Percentiles rank a stretch among this genome's conserved stretches.
Evolutionary conservation across 2,888 invertebrate species (phyloP).

Genomic region (Trimorus sp.): DNA sequence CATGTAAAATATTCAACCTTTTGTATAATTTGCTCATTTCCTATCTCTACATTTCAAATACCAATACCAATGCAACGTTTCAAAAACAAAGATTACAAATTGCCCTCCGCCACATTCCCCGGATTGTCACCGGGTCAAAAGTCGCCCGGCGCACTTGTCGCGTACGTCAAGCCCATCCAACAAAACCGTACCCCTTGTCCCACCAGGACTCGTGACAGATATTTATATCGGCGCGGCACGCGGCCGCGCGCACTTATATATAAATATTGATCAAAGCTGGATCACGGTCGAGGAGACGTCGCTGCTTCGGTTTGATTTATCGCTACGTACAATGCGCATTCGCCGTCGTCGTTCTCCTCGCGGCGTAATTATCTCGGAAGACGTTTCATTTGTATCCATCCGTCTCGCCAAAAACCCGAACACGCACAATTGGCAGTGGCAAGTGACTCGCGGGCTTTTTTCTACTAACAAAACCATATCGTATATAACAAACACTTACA

Average conservation of each 20-base stretch:
- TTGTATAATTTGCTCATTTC: no score
- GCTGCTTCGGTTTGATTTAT: conserved; percentile 75
- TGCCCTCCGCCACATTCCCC: no score
- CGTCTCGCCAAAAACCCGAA: conserved; percentile 43
- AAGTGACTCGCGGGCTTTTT: neutral
- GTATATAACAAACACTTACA: no score
- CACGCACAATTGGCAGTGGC: conserved; percentile 22
- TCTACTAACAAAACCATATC: no score
- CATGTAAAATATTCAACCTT: no score
- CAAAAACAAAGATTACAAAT: no score
- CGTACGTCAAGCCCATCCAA: no score
- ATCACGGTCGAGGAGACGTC: conserved; percentile 73
- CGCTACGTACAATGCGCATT: conserved; percentile 71
- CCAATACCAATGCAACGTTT: no score
- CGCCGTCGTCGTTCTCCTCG: conserved; percentile 53
- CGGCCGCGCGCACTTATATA: conserved; percentile 9
- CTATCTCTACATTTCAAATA: no score
- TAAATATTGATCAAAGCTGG: conserved; percentile 61
- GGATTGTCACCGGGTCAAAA: no score
- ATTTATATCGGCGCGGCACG: conserved; percentile 22
- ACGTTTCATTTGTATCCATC: conserved; percentile 75
- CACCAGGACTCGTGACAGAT: conserved; percentile 9
- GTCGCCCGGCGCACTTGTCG: no score
- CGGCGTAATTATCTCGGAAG: conserved; percentile 76
- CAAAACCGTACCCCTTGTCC: no score